Conservation (phyloP, 2,888 invertebrate genomes). For the Leucophenga montana region DNA sequence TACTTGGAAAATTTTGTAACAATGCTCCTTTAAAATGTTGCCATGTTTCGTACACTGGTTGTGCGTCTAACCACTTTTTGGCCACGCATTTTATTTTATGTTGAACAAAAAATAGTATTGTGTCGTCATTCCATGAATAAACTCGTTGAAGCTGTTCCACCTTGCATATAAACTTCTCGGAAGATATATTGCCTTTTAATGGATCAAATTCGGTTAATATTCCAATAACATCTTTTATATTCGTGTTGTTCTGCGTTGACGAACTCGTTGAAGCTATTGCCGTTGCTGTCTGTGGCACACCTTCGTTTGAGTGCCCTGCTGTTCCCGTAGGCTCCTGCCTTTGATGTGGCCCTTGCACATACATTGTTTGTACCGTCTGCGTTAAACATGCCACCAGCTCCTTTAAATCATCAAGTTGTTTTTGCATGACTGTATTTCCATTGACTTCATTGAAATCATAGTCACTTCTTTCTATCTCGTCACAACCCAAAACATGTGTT, state of each 20-base stretch:
- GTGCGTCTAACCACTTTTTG: constrained; percentile 26
- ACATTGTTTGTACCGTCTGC: not conserved
- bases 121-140: too few relatives aligned
- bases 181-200: constrained; percentile 17
- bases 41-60: constrained; percentile 27
- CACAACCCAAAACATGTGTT: not conserved
- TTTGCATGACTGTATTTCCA: too few relatives aligned
- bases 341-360: not conserved
- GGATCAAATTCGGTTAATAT: constrained; percentile 32
- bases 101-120: constrained; percentile 21
- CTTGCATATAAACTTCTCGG: constrained; percentile 23
- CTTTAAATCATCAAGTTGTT: not conserved
- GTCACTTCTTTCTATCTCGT: constrained; percentile 27
- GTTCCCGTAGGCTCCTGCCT: not conserved
- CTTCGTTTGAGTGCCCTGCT: not conserved
- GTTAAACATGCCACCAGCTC: not conserved
- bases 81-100: constrained; percentile 27
- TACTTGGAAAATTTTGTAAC: constrained; percentile 31
- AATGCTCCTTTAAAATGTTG: constrained; percentile 14
- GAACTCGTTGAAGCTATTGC: too few relatives aligned
- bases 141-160: too few relatives aligned
- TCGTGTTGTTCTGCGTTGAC: too few relatives aligned
- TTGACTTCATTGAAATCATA: not conserved
- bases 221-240: constrained; percentile 23
- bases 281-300: not conserved